A percentile compares a stretch with the other conserved stretches of the same genome.
phyloP scores from a whole-genome alignment of 2,888 invertebrate genomes.

The Adelphocoris suturalis region DNA sequence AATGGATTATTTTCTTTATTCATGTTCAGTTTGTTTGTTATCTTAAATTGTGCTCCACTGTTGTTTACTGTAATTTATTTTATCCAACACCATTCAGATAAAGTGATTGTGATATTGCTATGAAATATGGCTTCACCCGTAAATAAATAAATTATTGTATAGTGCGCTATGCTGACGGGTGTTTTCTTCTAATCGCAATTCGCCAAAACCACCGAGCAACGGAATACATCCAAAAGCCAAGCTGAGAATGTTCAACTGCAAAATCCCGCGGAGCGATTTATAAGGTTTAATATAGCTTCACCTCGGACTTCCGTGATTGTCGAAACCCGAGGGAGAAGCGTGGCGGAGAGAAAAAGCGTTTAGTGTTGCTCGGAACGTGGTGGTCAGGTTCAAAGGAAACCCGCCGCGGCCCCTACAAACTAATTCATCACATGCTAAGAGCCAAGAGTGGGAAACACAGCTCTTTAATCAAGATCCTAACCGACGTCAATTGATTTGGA shows the following conservation, averaged over 20 bases:
- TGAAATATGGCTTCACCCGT: too few species aligned
- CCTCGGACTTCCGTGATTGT: conserved; percentile 59
- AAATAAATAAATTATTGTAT: too few species aligned
- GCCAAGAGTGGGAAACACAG: conserved; percentile 58
- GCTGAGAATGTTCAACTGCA: neutral
- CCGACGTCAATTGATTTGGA: conserved; percentile 69
- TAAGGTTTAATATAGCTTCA: neutral
- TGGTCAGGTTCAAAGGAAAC: conserved; percentile 68
- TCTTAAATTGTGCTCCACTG: too few species aligned
- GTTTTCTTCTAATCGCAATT: too few species aligned
- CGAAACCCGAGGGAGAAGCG: neutral
- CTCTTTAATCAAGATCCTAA: conserved; percentile 69
- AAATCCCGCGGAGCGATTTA: neutral
- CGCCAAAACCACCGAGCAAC: too few species aligned
- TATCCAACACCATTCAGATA: too few species aligned
- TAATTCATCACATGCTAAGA: conserved; percentile 71
- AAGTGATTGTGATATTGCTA: too few species aligned
- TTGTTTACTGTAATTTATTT: too few species aligned
- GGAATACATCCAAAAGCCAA: too few species aligned
- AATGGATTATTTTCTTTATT: too few species aligned
- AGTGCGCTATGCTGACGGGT: too few species aligned
- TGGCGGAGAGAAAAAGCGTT: conserved; percentile 41
- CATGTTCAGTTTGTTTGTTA: too few species aligned
- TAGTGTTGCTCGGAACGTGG: conserved; percentile 61
- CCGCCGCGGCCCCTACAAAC: conserved; percentile 58